phyloP scores from a whole-genome alignment of 2,797 vertebrate genomes.

The Enteromius trimaculatus region DNA sequence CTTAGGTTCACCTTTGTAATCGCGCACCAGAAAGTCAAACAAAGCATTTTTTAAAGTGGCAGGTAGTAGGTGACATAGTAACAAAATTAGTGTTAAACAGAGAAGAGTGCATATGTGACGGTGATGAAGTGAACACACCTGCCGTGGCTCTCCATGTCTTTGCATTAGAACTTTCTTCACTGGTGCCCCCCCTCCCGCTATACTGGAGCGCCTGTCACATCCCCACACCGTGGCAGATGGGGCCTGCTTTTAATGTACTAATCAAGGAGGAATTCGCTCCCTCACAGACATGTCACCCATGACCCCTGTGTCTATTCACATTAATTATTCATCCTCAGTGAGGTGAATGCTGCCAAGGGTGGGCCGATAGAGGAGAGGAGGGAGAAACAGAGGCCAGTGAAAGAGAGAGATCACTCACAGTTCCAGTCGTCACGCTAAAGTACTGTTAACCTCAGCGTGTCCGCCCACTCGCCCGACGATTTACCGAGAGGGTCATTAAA shows the following conservation, averaged over 20 bases:
- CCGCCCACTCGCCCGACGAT: constrained; percentile 58
- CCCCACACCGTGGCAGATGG: constrained; percentile 77
- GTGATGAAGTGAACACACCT: constrained; percentile 65
- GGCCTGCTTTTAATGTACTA: constrained; percentile 80
- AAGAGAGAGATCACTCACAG: constrained; percentile 51
- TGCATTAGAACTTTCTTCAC: constrained; percentile 58
- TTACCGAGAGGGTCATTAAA: constrained; percentile 32
- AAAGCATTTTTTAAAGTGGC: constrained; percentile 14
- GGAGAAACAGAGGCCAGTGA: constrained; percentile 53
- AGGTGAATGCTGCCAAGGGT: constrained; percentile 76
- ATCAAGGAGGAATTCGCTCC: constrained; percentile 83
- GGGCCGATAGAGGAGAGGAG: constrained; percentile 54
- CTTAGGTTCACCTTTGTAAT: not conserved
- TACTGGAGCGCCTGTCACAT: constrained; percentile 76
- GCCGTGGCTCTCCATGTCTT: constrained; percentile 66
- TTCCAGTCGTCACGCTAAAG: constrained; percentile 62
- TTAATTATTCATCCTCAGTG: constrained; percentile 81
- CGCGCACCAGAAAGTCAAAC: constrained; percentile 5
- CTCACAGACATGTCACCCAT: constrained; percentile 80
- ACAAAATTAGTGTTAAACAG: constrained; percentile 27
- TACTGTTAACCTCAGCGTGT: constrained; percentile 61
- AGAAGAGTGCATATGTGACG: constrained; percentile 41
- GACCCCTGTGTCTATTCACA: constrained; percentile 78
- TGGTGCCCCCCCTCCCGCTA: constrained; percentile 52
- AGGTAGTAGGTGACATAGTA: constrained; percentile 1